Evolutionary conservation across 2,888 invertebrate genomes (phyloP).

Genomic region (Syrista parreyssii): DNA sequence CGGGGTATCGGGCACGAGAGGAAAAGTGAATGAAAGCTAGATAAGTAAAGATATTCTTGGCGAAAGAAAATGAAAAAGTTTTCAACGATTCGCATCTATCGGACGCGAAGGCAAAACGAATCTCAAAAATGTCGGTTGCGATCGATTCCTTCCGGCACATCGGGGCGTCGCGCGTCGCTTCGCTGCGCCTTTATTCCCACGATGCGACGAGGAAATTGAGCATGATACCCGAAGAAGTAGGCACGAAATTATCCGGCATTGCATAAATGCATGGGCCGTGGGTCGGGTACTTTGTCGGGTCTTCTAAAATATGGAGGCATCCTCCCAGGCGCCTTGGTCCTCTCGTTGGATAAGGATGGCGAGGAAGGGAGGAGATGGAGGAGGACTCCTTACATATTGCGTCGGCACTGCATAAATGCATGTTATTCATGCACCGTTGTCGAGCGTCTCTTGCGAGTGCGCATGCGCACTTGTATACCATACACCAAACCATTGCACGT

Average conservation of each 20-base stretch:
- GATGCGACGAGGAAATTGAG: slow-evolving; percentile 38
- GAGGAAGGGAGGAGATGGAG: slow-evolving; percentile 38
- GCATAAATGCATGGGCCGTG: slow-evolving; percentile 57
- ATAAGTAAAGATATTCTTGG: neutral
- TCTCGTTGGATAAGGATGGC: slow-evolving; percentile 15
- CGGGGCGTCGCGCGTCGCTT: too few species aligned
- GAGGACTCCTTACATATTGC: slow-evolving; percentile 56
- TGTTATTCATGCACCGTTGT: slow-evolving; percentile 54
- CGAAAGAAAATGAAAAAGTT: too few species aligned
- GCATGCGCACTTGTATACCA: neutral
- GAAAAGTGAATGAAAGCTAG: slow-evolving; percentile 1
- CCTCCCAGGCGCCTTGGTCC: slow-evolving; percentile 40
- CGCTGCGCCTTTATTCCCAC: neutral
- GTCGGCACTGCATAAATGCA: slow-evolving; percentile 58
- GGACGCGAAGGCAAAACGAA: too few species aligned
- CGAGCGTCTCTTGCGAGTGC: slow-evolving; percentile 13
- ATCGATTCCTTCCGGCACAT: too few species aligned
- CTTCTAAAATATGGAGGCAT: slow-evolving; percentile 50
- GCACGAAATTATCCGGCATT: slow-evolving; percentile 56
- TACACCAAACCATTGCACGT: neutral
- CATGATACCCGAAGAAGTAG: slow-evolving; percentile 42
- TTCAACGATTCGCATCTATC: too few species aligned
- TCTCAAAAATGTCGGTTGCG: too few species aligned
- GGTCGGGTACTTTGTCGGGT: slow-evolving; percentile 19
- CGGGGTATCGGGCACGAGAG: neutral